Evolutionary conservation across 2,113 vertebrate genomes (phyloP), one percentile per base, ranked within the genome.

Genomic region (Apteryx mantelli): DNA sequence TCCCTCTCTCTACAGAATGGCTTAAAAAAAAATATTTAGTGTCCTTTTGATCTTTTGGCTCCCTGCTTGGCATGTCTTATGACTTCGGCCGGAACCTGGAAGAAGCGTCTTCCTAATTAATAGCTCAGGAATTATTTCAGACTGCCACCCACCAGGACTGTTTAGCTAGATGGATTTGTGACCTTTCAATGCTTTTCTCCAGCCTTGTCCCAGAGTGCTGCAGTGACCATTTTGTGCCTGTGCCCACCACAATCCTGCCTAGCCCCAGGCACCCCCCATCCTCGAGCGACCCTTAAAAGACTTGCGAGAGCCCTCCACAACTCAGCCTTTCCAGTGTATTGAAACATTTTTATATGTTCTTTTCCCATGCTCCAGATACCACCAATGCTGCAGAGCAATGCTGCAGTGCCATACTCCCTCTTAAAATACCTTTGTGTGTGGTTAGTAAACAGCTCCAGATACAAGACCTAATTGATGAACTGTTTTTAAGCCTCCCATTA

Each of bases 21-120:
- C 44, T 95, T 95, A 30, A 12, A 63, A 70, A 36, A 48, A 93
- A 87, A 82, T 92, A 94, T 93, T 92, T 93, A 85, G 89, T 95
- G 92, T 97, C 95, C 95, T 97, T 97, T 95, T 97, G 97, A 95
- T 97, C 95, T 97, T 79, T 91, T 96, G 97, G 95, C 95, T 96
- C 56, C 61, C 87, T 94, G 92, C 94, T 97, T 78, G 9, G 89
- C 78, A 89, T 92, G 95, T 82, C 92, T 96, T 80, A 91, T 85
- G 86, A 91, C 92, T 97, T 89, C 1, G 2, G 28, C 95, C 40
- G 46, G 97, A 97, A 95, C 92, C 95, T 91, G 91, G 94, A 97
- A 96, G 78, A 89, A 93, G 81, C 78, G 95, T 97, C 92, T 95
- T 95, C 94, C 89, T 95, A 97, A 93, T 97, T 96, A 96, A 96